These are phyloP conservation scores for Melieria omissa DNA, from an alignment of 2,888 invertebrate genomes.

Conservation along the genomic window DNA sequence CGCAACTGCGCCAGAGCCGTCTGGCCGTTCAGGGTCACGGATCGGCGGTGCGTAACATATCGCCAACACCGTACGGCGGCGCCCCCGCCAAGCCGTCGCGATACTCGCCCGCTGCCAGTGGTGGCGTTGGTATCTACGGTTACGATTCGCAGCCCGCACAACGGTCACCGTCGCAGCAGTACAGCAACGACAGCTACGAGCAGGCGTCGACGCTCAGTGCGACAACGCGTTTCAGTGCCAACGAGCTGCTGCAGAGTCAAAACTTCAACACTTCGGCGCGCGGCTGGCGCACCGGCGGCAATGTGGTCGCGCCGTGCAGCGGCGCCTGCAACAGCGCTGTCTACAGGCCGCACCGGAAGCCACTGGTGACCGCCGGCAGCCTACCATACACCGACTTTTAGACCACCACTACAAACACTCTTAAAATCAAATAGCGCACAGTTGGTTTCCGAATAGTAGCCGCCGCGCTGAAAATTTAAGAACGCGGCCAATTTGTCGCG, in stretches of 20 bases:
- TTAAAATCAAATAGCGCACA: no score
- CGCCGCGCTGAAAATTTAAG: no score
- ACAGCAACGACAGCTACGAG: conserved; percentile 24
- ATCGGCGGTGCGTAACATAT: conserved; percentile 53
- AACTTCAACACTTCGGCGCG: conserved; percentile 88
- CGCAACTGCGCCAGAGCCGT: conserved; percentile 26
- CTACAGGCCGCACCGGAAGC: conserved; percentile 14
- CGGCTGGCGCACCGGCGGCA: conserved; percentile 73
- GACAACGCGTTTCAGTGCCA: conserved; percentile 28
- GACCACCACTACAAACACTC: no score
- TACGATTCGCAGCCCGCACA: conserved; percentile 35
- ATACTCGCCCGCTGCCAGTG: conserved; percentile 13
- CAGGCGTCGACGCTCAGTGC: conserved; percentile 18
- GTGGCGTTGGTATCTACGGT: conserved; percentile 34
- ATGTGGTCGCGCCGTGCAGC: background rate
- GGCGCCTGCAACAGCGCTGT: conserved; percentile 15
- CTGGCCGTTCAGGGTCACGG: conserved; percentile 30
- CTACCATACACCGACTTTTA: conserved; percentile 58
- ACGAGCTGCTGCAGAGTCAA: conserved; percentile 50
- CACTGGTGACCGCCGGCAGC: conserved; percentile 33
- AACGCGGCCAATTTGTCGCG: no score
- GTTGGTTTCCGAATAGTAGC: no score
- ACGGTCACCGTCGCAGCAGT: conserved; percentile 36
- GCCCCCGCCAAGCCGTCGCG: conserved; percentile 31
- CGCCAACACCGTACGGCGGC: conserved; percentile 54